Conservation (phyloP, 2,113 vertebrate species). For the Chlamydotis undulata region DNA sequence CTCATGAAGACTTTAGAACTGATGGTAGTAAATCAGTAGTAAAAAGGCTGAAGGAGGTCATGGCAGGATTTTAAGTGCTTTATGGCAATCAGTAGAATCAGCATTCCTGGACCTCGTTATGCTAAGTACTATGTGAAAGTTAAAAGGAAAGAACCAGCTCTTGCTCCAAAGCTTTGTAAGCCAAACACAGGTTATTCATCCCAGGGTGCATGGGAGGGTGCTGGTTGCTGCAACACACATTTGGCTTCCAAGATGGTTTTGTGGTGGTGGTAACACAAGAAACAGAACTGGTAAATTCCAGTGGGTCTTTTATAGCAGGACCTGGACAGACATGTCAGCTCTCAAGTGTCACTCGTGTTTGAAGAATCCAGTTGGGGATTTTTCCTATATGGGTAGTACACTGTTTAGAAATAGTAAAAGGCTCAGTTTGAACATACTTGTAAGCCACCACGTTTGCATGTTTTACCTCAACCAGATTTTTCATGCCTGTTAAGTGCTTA, state of each 20-base stretch:
- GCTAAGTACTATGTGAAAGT: not conserved
- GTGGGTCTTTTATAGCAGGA: not conserved
- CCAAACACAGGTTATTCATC: not conserved
- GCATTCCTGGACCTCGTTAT: not conserved
- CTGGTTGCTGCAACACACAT: not conserved
- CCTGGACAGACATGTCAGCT: not conserved
- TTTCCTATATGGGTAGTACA: not conserved
- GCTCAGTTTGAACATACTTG: not conserved
- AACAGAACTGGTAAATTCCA: not conserved
- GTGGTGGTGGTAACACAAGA: not conserved
- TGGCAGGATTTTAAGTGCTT: not conserved
- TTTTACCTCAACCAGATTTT: not conserved
- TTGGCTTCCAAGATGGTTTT: not conserved
- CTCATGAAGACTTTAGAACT: not conserved
- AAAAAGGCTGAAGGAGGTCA: not conserved
- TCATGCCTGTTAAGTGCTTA: not conserved
- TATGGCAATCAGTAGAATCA: fast-evolving
- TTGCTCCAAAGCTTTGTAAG: not conserved
- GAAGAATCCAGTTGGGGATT: not conserved
- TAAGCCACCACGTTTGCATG: not conserved
- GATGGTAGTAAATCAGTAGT: not conserved
- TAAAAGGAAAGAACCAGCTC: not conserved
- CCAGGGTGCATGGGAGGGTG: not conserved
- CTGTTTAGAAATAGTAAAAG: not conserved
- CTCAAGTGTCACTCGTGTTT: not conserved